phyloP scores from a whole-genome alignment of 1,140 invertebrate species.

The Vollenhovia emeryi region DNA sequence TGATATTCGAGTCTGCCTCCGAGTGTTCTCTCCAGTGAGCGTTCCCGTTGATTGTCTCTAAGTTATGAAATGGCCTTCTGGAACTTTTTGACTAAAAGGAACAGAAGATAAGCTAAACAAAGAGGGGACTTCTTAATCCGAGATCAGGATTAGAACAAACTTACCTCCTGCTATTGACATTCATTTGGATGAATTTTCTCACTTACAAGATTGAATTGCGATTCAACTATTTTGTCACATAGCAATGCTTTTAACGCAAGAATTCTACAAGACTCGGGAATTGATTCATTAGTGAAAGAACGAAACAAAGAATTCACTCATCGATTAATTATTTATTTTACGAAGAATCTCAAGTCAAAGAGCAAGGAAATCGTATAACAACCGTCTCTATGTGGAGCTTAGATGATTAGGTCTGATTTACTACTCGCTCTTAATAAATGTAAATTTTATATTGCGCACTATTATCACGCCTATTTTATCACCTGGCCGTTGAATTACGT shows the following conservation, averaged over 20 bases:
- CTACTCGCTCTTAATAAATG: not conserved
- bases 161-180: not conserved
- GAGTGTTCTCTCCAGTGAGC: constrained; percentile 32
- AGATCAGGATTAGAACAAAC: constrained; percentile 11
- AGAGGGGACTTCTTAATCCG: not conserved
- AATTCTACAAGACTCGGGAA: not conserved
- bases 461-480: not conserved
- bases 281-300: not conserved
- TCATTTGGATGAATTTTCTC: not conserved
- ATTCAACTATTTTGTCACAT: not conserved
- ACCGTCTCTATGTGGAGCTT: not conserved
- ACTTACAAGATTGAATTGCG: not conserved
- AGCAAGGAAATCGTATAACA: not conserved
- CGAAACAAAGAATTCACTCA: not conserved
- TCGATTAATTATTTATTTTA: not conserved
- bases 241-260: not conserved
- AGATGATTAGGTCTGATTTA: not conserved
- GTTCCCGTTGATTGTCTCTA: constrained; percentile 48
- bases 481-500: not conserved
- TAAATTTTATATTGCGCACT: not conserved
- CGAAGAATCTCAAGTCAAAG: not conserved
- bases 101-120: not conserved
- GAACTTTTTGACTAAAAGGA: constrained; percentile 38
- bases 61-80: constrained; percentile 48
- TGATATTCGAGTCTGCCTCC: constrained; percentile 57